A percentile compares a stretch with the other conserved stretches of the same genome.
Conservation (phyloP, 2,888 invertebrate species). For the Chorisops tibialis region DNA sequence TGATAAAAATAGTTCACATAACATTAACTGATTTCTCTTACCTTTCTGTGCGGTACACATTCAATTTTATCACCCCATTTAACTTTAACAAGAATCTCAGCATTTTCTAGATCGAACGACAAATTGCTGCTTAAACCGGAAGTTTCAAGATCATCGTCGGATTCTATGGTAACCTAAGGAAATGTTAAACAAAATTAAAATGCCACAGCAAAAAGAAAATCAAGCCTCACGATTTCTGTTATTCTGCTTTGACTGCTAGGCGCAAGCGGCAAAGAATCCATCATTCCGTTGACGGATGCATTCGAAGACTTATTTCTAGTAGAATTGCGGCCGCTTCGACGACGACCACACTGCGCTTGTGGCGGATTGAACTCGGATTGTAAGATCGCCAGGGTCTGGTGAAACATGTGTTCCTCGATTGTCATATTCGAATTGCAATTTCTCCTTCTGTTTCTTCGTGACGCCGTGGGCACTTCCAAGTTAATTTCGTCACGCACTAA, state of each 20-base stretch:
- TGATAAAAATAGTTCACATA: no score
- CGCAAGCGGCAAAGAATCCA: slow-evolving; percentile 37
- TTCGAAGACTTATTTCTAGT: slow-evolving; percentile 40
- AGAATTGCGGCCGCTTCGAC: slow-evolving; percentile 33
- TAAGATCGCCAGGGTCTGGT: neutral
- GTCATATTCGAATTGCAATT: neutral
- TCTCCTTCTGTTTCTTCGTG: neutral
- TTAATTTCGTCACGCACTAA: no score
- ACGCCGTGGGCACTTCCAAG: no score
- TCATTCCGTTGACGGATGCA: slow-evolving; percentile 36
- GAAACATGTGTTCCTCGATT: neutral
- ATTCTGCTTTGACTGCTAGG: no score
- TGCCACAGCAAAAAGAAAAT: no score
- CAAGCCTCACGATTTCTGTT: no score
- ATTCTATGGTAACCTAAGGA: slow-evolving; percentile 15
- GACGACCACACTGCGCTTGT: slow-evolving; percentile 19
- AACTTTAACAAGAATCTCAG: slow-evolving; percentile 38
- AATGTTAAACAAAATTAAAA: no score
- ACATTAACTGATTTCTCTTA: no score
- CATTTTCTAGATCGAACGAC: slow-evolving; percentile 43
- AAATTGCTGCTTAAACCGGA: slow-evolving; percentile 19
- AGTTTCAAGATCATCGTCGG: slow-evolving; percentile 24
- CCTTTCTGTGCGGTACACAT: slow-evolving; percentile 40
- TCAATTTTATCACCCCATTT: slow-evolving; percentile 44
- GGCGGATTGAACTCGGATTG: neutral